Conservation (phyloP, 2,888 invertebrate genomes). For the Cinara cedri region DNA sequence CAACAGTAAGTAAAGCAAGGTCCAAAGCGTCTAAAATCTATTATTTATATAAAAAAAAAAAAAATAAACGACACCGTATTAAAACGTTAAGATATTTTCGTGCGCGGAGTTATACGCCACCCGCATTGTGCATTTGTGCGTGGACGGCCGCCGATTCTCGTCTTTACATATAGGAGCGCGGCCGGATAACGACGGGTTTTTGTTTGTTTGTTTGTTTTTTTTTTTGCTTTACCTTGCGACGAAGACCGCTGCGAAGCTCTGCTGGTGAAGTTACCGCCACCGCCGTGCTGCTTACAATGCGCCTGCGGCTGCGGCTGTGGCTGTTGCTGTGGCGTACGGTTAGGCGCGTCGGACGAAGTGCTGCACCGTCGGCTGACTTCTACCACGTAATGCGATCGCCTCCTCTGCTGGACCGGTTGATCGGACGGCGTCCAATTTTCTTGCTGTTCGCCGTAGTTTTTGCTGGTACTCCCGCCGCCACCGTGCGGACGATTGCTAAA, state of each 20-base stretch:
- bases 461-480: too few species aligned
- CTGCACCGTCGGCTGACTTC: constrained; percentile 49
- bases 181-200: too few species aligned
- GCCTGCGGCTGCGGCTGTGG: background rate
- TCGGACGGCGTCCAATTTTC: constrained; percentile 40
- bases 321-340: constrained; percentile 37
- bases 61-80: too few species aligned
- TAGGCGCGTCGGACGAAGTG: constrained; percentile 41
- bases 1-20: too few species aligned
- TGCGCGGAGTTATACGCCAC: too few species aligned
- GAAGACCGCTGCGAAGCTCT: constrained; percentile 48
- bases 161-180: background rate
- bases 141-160: background rate
- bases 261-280: constrained; percentile 21
- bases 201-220: too few species aligned
- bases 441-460: constrained; percentile 37
- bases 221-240: constrained; percentile 43
- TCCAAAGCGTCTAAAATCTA: too few species aligned
- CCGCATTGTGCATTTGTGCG: too few species aligned
- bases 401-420: constrained; percentile 50
- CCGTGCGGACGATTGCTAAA: constrained; percentile 25
- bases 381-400: constrained; percentile 49
- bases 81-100: too few species aligned
- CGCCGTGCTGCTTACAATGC: constrained; percentile 33
- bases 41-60: too few species aligned